Percentiles rank a stretch among this genome's conserved stretches.
Evolutionary conservation across 2,888 invertebrate species (phyloP).

Genomic region (Cosmia pyralina): DNA sequence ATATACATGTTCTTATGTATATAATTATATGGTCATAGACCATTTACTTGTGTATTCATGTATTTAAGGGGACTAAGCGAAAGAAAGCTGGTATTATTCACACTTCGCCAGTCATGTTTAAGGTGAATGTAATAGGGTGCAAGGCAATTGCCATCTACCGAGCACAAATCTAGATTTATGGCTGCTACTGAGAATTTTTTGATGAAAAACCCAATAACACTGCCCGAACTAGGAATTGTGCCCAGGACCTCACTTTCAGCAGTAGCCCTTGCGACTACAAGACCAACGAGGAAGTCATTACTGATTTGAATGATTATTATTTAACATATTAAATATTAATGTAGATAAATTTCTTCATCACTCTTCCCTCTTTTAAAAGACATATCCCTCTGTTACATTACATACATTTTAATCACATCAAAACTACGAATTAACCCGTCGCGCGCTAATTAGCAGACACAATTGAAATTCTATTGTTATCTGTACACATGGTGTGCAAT

Average conservation of each 20-base stretch:
- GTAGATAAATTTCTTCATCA: background rate
- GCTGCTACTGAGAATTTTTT: background rate
- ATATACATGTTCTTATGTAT: conserved; percentile 49
- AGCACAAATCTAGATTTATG: background rate
- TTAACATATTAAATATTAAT: background rate
- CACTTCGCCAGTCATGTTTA: background rate
- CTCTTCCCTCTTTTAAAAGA: background rate
- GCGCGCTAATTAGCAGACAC: too few relatives aligned
- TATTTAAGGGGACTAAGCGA: background rate
- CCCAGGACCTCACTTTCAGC: background rate
- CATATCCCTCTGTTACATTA: background rate
- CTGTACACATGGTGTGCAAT: too few relatives aligned
- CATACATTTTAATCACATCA: conserved; percentile 2
- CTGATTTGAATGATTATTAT: background rate
- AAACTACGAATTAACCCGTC: background rate
- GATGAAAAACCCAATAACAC: background rate
- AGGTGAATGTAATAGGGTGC: too few relatives aligned
- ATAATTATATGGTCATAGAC: conserved; percentile 4
- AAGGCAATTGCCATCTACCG: background rate
- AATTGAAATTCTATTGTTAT: too few relatives aligned
- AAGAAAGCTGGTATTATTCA: background rate
- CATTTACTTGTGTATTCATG: background rate
- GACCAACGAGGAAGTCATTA: background rate
- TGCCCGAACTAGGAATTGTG: background rate
- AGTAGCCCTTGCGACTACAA: too few relatives aligned